Evolutionary conservation across 2,113 vertebrate species (phyloP), one percentile per base, ranked within the genome.

Genomic region (Rhodinocichla rosea): DNA sequence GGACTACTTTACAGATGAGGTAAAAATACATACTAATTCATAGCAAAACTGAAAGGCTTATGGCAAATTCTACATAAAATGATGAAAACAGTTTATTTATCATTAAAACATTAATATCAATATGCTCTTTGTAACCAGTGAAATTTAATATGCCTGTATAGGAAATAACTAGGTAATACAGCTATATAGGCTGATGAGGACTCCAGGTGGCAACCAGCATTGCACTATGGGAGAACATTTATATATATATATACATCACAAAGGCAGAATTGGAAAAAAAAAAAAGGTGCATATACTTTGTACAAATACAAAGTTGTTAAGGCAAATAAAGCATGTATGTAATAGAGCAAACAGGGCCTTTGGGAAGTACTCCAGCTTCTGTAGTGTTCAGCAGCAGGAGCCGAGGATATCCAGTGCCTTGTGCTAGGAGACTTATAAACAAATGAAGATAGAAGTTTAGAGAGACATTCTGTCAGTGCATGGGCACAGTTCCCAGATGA

Each of bases 171-270:
- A 59, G 24, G 47, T 85, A 91, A 56, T 70, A 60, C 35, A 80
- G 20, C 49, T 63, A 27, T 59, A 35, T 70, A 71, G 68, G 76
- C 49, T 96, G 92, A 95, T 95, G 92, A 93, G 80, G 47, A 75
- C 76, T 94, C 76, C 83, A 70, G 87, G 68, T 56, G 79, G 52
- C 60, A 88, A 63, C 71, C 26, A 47, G 44, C 39, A 85, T 39
- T 63, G 64, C 13, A 21, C 52, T 81, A 2, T 81, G 56, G 45
- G 64, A 86, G 88, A 88, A 17, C 33, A 30, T 16, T 45, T 89
- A 4, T 50, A 6, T 28, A 16, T 28, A 16, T 47, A 56, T n/a
- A 56, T n/a, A 15, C 21, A 11, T 35, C 42, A 45, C 39, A 71
- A 56, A 74, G 22, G 30, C 39, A 70, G 45, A 80, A 55, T 47